Conservation (phyloP, 1,140 invertebrate genomes). For the Aricia agestis region DNA sequence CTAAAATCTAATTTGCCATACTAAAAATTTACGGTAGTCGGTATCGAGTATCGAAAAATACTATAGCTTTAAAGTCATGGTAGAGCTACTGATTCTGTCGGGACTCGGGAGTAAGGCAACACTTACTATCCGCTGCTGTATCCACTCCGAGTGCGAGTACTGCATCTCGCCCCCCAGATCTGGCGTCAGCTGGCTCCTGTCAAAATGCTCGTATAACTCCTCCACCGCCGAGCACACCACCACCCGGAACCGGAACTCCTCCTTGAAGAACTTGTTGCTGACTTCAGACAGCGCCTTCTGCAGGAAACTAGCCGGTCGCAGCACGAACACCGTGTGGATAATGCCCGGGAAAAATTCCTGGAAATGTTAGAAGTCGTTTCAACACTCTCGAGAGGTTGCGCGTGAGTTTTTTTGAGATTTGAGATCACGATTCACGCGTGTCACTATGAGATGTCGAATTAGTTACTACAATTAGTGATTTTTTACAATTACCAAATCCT, state of each 20-base stretch:
- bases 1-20: too few relatives aligned
- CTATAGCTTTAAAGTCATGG: too few relatives aligned
- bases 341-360: conserved; percentile 96
- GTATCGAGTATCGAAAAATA: too few relatives aligned
- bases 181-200: conserved; percentile 88
- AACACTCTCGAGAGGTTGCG: too few relatives aligned
- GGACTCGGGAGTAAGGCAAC: too few relatives aligned
- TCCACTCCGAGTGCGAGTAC: conserved; percentile 97
- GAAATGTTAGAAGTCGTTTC: conserved; percentile 39
- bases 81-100: too few relatives aligned
- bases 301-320: conserved; percentile 93
- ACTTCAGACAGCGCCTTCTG: conserved; percentile 97
- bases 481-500: too few relatives aligned
- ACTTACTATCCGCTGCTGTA: conserved; percentile 95
- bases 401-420: too few relatives aligned
- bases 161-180: conserved; percentile 92
- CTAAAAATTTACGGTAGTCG: too few relatives aligned
- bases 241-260: conserved; percentile 96
- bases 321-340: conserved; percentile 93
- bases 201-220: conserved; percentile 92
- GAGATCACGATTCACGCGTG: too few relatives aligned
- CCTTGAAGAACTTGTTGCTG: conserved; percentile 94
- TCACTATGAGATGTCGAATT: too few relatives aligned
- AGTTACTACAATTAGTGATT: too few relatives aligned
- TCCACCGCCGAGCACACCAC: conserved; percentile 85